Evolutionary conservation across 2,113 vertebrate genomes (phyloP).

Genomic region (Paracanthobrama guichenoti): DNA sequence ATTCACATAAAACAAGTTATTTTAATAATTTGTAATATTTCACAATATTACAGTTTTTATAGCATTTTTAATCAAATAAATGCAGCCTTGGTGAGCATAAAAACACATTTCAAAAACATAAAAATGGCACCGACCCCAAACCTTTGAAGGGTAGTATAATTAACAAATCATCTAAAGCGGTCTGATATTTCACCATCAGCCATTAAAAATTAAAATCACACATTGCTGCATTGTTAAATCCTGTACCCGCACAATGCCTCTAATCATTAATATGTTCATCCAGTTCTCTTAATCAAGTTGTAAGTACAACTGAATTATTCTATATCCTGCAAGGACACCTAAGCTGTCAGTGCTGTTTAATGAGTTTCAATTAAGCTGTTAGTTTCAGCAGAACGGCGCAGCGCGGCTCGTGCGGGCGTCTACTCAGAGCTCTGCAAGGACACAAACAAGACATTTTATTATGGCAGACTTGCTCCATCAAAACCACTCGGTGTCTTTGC

Average conservation of each 20-base stretch:
- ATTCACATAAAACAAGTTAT: background rate
- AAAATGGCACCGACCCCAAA: background rate
- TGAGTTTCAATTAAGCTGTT: slow-evolving; percentile 81
- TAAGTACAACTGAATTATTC: slow-evolving; percentile 78
- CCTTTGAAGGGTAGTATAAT: background rate
- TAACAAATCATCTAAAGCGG: too few relatives aligned
- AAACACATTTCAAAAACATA: background rate
- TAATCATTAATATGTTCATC: slow-evolving; percentile 67
- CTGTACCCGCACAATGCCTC: slow-evolving; percentile 58
- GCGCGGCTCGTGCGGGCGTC: slow-evolving; percentile 62
- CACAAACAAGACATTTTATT: slow-evolving; percentile 54
- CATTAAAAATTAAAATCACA: background rate
- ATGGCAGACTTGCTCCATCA: slow-evolving; percentile 28
- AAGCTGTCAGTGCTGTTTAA: slow-evolving; percentile 79
- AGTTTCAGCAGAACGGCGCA: slow-evolving; percentile 74
- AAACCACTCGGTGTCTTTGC: background rate
- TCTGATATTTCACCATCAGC: background rate
- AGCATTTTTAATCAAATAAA: background rate
- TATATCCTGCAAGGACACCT: slow-evolving; percentile 79
- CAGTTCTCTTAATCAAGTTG: slow-evolving; percentile 76
- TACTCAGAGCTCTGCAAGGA: slow-evolving; percentile 47
- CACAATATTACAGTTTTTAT: background rate
- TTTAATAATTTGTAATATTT: background rate
- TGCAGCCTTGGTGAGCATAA: background rate
- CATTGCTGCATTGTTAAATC: slow-evolving; percentile 29